Conservation (phyloP, 2,113 vertebrate species). For the Cnemophilus loriae region DNA sequence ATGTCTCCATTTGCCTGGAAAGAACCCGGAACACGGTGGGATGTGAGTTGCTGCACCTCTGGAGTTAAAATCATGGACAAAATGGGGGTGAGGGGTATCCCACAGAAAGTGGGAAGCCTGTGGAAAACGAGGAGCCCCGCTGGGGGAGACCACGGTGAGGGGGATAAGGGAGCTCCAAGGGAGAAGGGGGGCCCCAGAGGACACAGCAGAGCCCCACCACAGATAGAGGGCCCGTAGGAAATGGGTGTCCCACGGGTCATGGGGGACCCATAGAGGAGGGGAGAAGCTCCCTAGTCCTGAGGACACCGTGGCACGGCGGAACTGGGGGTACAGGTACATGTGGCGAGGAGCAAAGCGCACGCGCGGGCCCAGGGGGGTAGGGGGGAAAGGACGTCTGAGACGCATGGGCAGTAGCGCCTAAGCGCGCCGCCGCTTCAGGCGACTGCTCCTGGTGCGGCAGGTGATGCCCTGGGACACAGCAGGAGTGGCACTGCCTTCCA, state of each 20-base stretch:
- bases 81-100: neutral
- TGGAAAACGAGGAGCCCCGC: neutral
- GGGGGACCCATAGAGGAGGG: rapidly evolving
- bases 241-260: rapidly evolving
- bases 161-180: no score
- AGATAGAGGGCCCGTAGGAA: rapidly evolving
- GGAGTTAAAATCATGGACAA: neutral
- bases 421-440: rapidly evolving
- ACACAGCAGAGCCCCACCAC: neutral
- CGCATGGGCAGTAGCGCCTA: no score
- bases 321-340: rapidly evolving
- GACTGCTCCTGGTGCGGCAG: rapidly evolving
- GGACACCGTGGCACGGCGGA: no score
- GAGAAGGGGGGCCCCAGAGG: neutral
- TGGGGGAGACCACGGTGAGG: no score
- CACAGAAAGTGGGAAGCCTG: neutral
- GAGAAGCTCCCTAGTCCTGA: neutral
- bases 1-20: neutral
- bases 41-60: no score
- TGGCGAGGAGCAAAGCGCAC: rapidly evolving
- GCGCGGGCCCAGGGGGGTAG: rapidly evolving
- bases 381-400: rapidly evolving
- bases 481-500: no score
- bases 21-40: no score
- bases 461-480: neutral